A percentile compares a stretch with the other conserved stretches of the same genome.
Conservation (phyloP, 2,888 invertebrate genomes). For the Cabera pusaria region DNA sequence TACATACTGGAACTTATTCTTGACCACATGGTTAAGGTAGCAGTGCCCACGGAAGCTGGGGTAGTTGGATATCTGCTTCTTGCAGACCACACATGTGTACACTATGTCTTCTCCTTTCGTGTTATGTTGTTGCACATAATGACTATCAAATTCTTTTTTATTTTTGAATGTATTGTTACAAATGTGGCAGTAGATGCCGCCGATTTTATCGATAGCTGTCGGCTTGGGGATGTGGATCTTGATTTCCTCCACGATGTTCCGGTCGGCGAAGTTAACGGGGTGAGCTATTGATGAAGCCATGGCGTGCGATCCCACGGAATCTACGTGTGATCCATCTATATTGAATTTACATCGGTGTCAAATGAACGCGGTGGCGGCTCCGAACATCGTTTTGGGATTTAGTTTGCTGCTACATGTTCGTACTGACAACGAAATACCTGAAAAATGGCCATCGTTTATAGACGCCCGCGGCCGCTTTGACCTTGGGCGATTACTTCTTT, state of each 20-base stretch:
- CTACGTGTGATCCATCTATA: conserved; percentile 73
- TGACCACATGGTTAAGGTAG: conserved; percentile 80
- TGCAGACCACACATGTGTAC: conserved; percentile 84
- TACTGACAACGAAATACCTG: conserved; percentile 45
- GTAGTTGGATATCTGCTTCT: conserved; percentile 78
- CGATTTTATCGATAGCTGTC: conserved; percentile 67
- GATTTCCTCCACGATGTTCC: conserved; percentile 13
- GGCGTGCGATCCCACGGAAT: conserved; percentile 32
- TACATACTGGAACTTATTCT: conserved; percentile 80
- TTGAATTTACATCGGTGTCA: conserved; percentile 52
- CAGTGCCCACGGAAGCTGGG: conserved; percentile 84
- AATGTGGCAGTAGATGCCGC: conserved; percentile 83
- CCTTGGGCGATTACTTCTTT: conserved; percentile 27
- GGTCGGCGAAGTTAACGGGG: conserved; percentile 15
- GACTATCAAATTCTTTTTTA: conserved; percentile 79
- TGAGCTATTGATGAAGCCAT: conserved; percentile 52
- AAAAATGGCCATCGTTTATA: conserved; percentile 35
- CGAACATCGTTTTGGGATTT: conserved; percentile 53
- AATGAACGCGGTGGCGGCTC: conserved; percentile 57
- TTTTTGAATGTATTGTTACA: conserved; percentile 76
- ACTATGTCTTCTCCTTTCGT: conserved; percentile 48
- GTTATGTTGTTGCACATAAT: conserved; percentile 72
- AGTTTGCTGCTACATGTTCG: conserved; percentile 66
- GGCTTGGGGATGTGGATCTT: conserved; percentile 44
- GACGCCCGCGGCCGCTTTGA: conserved; percentile 23